phyloP scores from a whole-genome alignment of 2,113 vertebrate genomes.

The Tachycineta bicolor region DNA sequence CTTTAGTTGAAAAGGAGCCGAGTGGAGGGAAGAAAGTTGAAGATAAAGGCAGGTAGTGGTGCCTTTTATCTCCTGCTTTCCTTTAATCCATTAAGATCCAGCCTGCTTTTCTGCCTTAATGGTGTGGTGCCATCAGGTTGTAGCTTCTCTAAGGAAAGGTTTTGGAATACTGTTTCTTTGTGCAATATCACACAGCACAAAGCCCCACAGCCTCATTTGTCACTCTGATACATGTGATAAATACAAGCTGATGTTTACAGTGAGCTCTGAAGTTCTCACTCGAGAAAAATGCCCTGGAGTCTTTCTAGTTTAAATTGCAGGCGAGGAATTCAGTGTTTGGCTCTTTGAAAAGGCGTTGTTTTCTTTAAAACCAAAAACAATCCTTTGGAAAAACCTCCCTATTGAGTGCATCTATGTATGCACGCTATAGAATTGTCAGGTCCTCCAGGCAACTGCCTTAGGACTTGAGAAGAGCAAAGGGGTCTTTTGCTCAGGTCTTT shows the following conservation, averaged over 20 bases:
- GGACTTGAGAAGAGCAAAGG: background rate
- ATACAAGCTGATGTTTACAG: background rate
- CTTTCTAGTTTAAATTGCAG: background rate
- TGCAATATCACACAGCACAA: background rate
- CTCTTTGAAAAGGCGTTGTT: background rate
- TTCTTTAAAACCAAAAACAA: background rate
- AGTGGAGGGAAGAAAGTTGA: background rate
- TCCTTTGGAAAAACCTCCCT: background rate
- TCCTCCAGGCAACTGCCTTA: background rate
- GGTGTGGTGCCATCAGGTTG: background rate
- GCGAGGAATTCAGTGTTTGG: background rate
- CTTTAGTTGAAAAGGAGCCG: background rate
- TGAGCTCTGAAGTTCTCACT: background rate
- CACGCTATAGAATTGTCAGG: background rate
- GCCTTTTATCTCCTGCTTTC: background rate
- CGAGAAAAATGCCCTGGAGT: background rate
- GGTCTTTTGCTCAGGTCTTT: background rate
- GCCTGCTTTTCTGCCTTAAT: background rate
- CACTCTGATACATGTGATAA: background rate
- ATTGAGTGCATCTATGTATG: accelerated
- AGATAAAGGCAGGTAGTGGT: accelerated
- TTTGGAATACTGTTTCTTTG: background rate
- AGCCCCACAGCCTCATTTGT: background rate
- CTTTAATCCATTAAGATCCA: background rate
- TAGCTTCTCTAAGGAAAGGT: background rate